Evolutionary conservation across 2,888 invertebrate species (phyloP), one percentile per base, ranked within the genome.

Genomic region (Melangyna quadrimaculata): DNA sequence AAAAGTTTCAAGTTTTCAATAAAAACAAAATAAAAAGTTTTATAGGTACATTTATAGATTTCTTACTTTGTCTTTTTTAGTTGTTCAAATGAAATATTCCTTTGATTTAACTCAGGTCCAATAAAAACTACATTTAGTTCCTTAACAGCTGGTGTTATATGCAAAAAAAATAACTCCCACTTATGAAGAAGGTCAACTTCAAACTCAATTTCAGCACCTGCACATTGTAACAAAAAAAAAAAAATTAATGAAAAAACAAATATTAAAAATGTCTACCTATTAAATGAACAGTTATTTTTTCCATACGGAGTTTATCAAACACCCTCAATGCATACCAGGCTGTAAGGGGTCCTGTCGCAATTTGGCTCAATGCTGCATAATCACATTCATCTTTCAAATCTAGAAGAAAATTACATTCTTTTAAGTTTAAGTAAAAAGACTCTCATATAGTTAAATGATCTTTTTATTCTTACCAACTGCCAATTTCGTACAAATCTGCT

Each of bases 121-220:
- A 95, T 91, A 63, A 96, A 94, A 0, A 94, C 93, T 2, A 96
- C 91, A 63, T 92, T 93, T 3, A 96, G 88, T 45, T 91, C 93
- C 67, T 93, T 93, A 0, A 95, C 88, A 0, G 93, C 91, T 0
- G 95, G 94, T 6, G 94, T 90, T 37, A 95, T 92, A 89, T 96
- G 96, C 0, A 96, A 90, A 83, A 96, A 94, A 89, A 95, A 94
- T 48, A 94, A 93, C 89, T 96, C 96, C 96, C 96, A 96, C 78
- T 95, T 95, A 70, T 94, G 93, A 3, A 95, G 91, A 14, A 94
- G 93, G 84, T 95, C 94, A 0, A 95, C 95, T 90, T 96, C 96
- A 88, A 95, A 96, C 77, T 95, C 95, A 29, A 95, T 92, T 90
- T 96, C 96, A 0, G 95, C 95, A 0, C 95, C 95, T 29, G n/a